A percentile compares a stretch with the other conserved stretches of the same genome.
Evolutionary conservation across 2,797 vertebrate genomes (phyloP).

Genomic region (Mormyrops boulengeri): DNA sequence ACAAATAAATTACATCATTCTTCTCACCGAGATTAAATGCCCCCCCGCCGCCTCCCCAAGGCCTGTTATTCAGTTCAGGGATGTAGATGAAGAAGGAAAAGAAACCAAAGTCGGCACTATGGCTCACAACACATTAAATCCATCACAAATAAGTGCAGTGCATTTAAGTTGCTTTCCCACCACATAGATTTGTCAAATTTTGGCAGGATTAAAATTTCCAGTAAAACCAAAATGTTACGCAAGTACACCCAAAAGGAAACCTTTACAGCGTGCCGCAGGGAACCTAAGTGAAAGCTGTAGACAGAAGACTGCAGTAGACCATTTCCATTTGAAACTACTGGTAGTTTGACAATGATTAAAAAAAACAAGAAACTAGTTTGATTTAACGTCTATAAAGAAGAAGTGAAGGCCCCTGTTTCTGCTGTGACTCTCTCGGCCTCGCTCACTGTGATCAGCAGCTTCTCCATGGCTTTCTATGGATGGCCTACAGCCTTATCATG

Average conservation of each 20-base stretch:
- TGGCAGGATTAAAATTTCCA: constrained; percentile 18
- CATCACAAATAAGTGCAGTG: not conserved
- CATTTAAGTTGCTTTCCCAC: not conserved
- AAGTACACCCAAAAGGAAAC: constrained; percentile 6
- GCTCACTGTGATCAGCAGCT: not conserved
- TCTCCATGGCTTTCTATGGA: constrained; percentile 22
- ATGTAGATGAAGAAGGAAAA: not conserved
- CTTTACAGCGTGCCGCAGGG: not conserved
- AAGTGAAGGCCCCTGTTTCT: not conserved
- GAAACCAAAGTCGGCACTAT: not conserved
- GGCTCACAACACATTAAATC: not conserved
- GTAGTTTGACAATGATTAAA: not conserved
- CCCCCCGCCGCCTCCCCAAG: constrained; percentile 12
- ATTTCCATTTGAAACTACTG: not conserved
- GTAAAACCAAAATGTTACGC: not conserved
- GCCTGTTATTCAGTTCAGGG: not conserved
- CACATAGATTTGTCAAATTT: not conserved
- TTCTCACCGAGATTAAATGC: constrained; percentile 39
- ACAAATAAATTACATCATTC: constrained; percentile 64
- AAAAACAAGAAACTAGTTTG: not conserved
- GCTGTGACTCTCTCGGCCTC: not conserved
- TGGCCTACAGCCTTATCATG: constrained; percentile 57
- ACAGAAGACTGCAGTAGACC: not conserved
- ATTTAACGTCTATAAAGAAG: not conserved
- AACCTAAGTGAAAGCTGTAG: not conserved